Percentiles rank a stretch among this genome's conserved stretches.
Conservation (phyloP, 2,888 invertebrate genomes). For the Crossocerus cetratus region DNA sequence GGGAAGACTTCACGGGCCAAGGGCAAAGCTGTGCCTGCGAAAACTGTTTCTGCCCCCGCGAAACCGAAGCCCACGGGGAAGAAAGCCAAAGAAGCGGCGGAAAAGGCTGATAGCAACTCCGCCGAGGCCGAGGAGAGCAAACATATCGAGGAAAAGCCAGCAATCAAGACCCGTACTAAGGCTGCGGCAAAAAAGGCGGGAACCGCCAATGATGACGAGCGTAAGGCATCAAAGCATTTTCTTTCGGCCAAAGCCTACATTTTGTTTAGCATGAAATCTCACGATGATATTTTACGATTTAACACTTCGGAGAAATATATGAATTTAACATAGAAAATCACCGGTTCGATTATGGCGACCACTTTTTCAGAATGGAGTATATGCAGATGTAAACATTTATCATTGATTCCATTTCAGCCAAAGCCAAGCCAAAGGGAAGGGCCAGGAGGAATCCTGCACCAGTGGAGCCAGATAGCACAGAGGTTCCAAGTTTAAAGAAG, state of each 20-base stretch:
- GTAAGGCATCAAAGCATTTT: slow-evolving; percentile 20
- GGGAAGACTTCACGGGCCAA: slow-evolving; percentile 27
- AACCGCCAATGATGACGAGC: slow-evolving; percentile 29
- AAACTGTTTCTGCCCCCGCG: slow-evolving; percentile 7
- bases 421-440: slow-evolving; percentile 39
- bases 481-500: slow-evolving; percentile 20
- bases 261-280: background rate
- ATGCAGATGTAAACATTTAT: too few species aligned
- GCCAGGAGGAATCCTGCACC: slow-evolving; percentile 23
- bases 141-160: slow-evolving; percentile 14
- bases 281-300: background rate
- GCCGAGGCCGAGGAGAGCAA: slow-evolving; percentile 7
- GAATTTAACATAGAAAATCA: background rate
- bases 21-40: slow-evolving; percentile 14
- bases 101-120: background rate
- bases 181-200: slow-evolving; percentile 48
- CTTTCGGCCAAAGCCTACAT: background rate
- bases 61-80: slow-evolving; percentile 22
- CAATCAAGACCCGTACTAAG: slow-evolving; percentile 29
- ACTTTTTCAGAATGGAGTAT: background rate
- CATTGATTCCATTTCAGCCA: slow-evolving; percentile 29
- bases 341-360: background rate
- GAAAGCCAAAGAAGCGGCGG: slow-evolving; percentile 23
- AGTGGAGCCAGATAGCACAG: slow-evolving; percentile 10
- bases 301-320: background rate